These are phyloP conservation scores for Porites evermanni DNA, from an alignment of 92 coral and sea anemone species.

Conservation along the genomic window DNA sequence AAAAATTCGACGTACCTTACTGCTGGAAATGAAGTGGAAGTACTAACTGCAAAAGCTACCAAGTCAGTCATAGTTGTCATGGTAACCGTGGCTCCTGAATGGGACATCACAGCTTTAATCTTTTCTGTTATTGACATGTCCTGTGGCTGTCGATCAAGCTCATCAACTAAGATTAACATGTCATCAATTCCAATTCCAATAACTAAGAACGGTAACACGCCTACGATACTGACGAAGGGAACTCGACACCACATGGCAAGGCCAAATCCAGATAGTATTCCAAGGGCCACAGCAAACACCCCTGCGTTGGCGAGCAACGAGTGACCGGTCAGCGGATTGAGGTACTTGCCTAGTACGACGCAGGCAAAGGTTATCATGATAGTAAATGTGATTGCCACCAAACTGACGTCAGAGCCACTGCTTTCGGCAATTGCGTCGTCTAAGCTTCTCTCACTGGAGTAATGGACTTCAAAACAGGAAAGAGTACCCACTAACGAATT, in stretches of 20 bases:
- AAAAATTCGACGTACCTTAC: conserved; percentile 12
- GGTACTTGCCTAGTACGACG: conserved; percentile 59
- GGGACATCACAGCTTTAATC: conserved; percentile 40
- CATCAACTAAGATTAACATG: conserved; percentile 76
- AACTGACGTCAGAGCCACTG: conserved; percentile 62
- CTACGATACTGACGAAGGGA: conserved; percentile 74
- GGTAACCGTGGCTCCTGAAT: conserved; percentile 61
- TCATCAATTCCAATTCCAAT: conserved; percentile 82
- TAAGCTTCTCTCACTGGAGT: conserved; percentile 64
- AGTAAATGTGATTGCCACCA: conserved; percentile 62
- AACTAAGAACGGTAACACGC: conserved; percentile 75
- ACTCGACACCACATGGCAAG: conserved; percentile 62
- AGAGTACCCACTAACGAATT: conserved; percentile 31
- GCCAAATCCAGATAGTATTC: conserved; percentile 71
- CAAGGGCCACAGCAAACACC: conserved; percentile 62
- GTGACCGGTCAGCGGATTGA: conserved; percentile 75
- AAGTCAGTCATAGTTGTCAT: conserved; percentile 74
- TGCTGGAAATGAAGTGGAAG: conserved; percentile 63
- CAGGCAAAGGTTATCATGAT: conserved; percentile 70
- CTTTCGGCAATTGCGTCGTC: conserved; percentile 74
- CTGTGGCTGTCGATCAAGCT: conserved; percentile 71
- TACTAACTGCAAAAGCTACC: conserved; percentile 75
- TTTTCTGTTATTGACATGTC: conserved; percentile 36
- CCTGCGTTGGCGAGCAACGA: conserved; percentile 74
- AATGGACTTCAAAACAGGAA: conserved; percentile 40